phyloP scores from a whole-genome alignment of 2,888 invertebrate genomes.

The Digitonthophagus gazella region DNA sequence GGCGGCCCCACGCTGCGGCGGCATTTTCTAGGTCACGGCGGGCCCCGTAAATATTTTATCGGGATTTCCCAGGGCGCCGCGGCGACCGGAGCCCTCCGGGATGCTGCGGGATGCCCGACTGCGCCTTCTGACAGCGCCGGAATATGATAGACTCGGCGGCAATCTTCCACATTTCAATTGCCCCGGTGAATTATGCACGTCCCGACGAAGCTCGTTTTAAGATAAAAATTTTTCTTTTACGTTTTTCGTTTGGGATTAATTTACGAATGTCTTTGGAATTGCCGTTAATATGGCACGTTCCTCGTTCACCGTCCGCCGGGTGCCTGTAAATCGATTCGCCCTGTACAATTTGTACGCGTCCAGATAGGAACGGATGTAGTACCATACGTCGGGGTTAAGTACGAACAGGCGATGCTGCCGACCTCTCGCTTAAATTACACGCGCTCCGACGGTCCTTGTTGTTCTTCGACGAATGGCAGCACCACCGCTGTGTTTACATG shows the following conservation, averaged over 20 bases:
- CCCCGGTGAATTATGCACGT: slow-evolving; percentile 25
- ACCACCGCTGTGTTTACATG: neutral
- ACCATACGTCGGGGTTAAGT: slow-evolving; percentile 18
- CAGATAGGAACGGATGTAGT: slow-evolving; percentile 23
- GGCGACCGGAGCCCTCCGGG: neutral
- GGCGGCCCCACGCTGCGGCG: neutral
- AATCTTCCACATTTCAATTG: slow-evolving; percentile 29
- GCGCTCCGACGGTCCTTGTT: slow-evolving; percentile 15
- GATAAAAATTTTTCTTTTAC: too few species aligned
- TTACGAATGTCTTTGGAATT: too few species aligned
- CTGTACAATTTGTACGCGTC: slow-evolving; percentile 28
- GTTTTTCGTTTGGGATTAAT: too few species aligned
- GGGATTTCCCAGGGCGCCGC: neutral
- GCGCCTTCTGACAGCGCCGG: neutral
- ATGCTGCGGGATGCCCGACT: neutral
- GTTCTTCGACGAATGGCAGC: slow-evolving; percentile 3
- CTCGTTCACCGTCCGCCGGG: too few species aligned
- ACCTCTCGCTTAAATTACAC: slow-evolving; percentile 26
- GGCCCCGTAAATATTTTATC: neutral
- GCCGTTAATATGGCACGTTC: slow-evolving; percentile 21
- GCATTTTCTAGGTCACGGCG: neutral
- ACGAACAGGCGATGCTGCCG: slow-evolving; percentile 15
- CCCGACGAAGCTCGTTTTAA: too few species aligned
- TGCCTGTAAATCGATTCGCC: slow-evolving; percentile 28
- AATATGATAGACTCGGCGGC: slow-evolving; percentile 27